Conservation (phyloP, 2,797 vertebrate genomes). For the Ambastaia sidthimunki region DNA sequence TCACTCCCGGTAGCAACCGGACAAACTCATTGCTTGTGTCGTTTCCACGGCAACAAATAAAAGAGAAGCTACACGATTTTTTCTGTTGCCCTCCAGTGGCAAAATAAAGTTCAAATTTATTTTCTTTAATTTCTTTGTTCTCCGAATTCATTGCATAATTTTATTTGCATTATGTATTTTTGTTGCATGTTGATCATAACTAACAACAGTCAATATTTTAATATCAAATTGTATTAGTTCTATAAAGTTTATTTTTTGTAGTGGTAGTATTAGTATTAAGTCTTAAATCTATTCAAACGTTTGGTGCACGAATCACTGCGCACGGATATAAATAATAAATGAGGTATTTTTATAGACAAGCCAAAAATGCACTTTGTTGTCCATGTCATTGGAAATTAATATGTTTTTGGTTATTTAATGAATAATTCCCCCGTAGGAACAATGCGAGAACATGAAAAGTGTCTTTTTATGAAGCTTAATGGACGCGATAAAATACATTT, state of each 20-base stretch:
- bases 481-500: slow-evolving; percentile 37
- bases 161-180: not conserved
- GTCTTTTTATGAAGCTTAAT: slow-evolving; percentile 26
- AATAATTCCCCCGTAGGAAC: slow-evolving; percentile 43
- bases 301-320: no score
- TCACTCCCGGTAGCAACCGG: not conserved
- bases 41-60: slow-evolving; percentile 56
- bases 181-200: no score
- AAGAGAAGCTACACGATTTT: not conserved
- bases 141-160: not conserved
- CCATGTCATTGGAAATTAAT: slow-evolving; percentile 17
- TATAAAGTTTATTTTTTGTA: no score
- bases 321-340: no score
- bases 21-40: slow-evolving; percentile 18
- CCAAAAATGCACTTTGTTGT: slow-evolving; percentile 41
- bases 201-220: no score
- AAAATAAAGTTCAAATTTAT: not conserved
- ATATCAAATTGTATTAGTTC: no score
- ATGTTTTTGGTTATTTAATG: slow-evolving; percentile 29
- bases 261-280: no score
- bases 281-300: no score
- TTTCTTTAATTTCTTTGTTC: not conserved
- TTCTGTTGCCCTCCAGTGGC: slow-evolving; percentile 39
- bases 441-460: slow-evolving; percentile 34
- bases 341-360: no score